These are phyloP conservation scores for Halcyon senegalensis DNA, from an alignment of 2,113 vertebrate species.

Conservation along the genomic window DNA sequence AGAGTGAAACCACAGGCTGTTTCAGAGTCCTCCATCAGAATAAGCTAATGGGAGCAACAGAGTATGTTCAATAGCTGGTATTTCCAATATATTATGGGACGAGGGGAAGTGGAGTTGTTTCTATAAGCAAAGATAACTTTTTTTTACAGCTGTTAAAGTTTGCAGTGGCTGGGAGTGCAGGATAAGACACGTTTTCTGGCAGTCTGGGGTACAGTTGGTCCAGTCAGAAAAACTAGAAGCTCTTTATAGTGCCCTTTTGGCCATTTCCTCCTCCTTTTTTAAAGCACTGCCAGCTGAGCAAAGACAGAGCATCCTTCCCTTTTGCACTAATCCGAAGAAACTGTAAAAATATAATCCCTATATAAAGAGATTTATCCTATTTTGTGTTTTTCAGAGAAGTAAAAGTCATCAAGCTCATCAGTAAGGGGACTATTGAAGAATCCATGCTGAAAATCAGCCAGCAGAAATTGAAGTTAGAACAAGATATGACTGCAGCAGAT, in stretches of 20 bases:
- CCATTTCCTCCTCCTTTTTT: neutral
- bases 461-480: conserved; percentile 93
- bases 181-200: neutral
- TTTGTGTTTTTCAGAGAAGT: conserved; percentile 83
- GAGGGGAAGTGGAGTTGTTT: neutral
- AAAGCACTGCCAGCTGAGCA: neutral
- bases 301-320: neutral
- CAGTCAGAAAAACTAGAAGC: neutral
- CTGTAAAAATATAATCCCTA: neutral
- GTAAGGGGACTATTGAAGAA: conserved; percentile 91
- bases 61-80: neutral
- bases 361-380: neutral
- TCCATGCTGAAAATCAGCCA: conserved; percentile 91
- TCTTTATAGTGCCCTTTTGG: neutral
- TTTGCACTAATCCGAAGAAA: neutral
- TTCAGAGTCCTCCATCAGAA: neutral
- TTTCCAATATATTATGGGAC: neutral
- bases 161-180: neutral
- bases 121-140: neutral
- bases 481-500: conserved; percentile 92
- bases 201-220: neutral
- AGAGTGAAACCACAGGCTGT: neutral
- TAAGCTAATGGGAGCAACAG: neutral
- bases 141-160: neutral
- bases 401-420: conserved; percentile 91